phyloP scores from a whole-genome alignment of 2,797 vertebrate genomes.

The Benthosema pterotum region DNA sequence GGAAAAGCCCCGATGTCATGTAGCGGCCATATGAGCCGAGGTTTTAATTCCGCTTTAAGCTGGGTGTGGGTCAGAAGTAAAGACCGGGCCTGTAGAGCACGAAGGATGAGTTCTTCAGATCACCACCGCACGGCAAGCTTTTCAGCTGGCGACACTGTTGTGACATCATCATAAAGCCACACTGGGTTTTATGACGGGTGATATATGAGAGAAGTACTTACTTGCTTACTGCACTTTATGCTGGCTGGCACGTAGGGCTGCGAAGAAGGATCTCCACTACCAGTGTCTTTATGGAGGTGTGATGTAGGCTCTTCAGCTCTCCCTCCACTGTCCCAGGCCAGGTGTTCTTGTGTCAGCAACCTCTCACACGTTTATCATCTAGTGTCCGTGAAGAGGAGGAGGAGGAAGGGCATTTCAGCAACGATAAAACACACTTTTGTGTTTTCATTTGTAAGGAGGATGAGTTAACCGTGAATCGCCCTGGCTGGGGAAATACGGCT shows the following conservation, averaged over 20 bases:
- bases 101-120: slow-evolving; percentile 45
- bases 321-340: too few relatives aligned
- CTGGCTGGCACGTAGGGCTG: too few relatives aligned
- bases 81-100: slow-evolving; percentile 38
- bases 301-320: too few relatives aligned
- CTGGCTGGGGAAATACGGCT: too few relatives aligned
- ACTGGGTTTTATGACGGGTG: slow-evolving; percentile 30
- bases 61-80: slow-evolving; percentile 44
- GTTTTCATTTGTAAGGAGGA: too few relatives aligned
- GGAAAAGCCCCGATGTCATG: slow-evolving; percentile 54
- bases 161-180: slow-evolving; percentile 56
- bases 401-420: not conserved
- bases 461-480: too few relatives aligned
- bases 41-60: slow-evolving; percentile 18
- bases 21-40: slow-evolving; percentile 53
- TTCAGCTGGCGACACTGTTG: not conserved
- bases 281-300: too few relatives aligned
- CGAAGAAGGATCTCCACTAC: too few relatives aligned
- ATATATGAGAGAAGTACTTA: slow-evolving; percentile 11
- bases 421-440: too few relatives aligned
- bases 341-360: not conserved
- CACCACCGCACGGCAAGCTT: slow-evolving; percentile 21
- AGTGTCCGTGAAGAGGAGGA: not conserved
- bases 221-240: too few relatives aligned
- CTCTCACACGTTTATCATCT: not conserved